A percentile compares a stretch with the other conserved stretches of the same genome.
phyloP scores from a whole-genome alignment of 2,113 vertebrate species.

The Centrocercus urophasianus region DNA sequence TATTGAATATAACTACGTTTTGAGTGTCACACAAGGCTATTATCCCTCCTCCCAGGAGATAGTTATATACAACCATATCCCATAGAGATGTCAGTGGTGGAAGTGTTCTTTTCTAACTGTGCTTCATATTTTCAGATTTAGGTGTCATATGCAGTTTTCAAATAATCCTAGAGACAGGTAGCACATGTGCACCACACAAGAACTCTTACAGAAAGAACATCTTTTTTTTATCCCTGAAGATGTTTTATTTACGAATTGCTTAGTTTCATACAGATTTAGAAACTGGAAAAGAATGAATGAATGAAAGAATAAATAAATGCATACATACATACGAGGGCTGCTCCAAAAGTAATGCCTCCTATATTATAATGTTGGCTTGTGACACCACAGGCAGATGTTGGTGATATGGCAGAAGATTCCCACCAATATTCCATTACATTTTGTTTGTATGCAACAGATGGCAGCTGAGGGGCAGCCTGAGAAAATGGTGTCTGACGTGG shows the following conservation, averaged over 20 bases:
- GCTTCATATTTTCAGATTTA: background rate
- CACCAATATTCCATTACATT: no score
- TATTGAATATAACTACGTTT: background rate
- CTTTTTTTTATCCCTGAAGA: background rate
- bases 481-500: no score
- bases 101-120: background rate
- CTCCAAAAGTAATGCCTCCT: background rate
- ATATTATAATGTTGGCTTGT: no score
- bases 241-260: background rate
- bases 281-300: background rate
- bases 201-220: background rate
- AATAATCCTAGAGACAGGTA: background rate
- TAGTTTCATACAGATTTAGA: rapidly evolving
- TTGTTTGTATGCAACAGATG: background rate
- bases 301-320: no score
- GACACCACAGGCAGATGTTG: no score
- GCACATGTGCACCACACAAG: background rate
- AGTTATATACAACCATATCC: background rate
- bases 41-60: background rate
- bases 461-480: no score
- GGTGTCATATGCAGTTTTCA: background rate
- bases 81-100: background rate
- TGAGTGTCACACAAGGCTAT: background rate
- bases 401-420: no score
- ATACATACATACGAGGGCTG: background rate